Evolutionary conservation across 2,888 invertebrate genomes (phyloP), one percentile per base, ranked within the genome.

Genomic region (Pocota personata): DNA sequence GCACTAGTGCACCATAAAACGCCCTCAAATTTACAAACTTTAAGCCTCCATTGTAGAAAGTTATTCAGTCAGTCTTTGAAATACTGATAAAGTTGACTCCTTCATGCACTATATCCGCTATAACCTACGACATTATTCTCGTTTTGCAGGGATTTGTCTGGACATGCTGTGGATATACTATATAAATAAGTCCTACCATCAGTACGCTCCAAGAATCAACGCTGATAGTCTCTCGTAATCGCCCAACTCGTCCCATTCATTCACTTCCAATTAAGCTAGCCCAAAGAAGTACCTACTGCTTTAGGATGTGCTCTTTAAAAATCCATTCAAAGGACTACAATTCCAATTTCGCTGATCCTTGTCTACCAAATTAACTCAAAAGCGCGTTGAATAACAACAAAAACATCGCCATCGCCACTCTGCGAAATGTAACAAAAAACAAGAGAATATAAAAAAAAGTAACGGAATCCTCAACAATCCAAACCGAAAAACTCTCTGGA

Each of bases 341-440:
- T 64, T 84, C 75, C 67, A 62, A 79, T 79, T 84, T 75, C 27
- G 73, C 32, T 66, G 58, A 75, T 76, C 75, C 75, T 80, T 76
- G 69, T 84, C 84, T 75, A 48, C 55, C 40, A 79, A 84, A 79
- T 79, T 64, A 79, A 79, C 75, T 80, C 60, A 62, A 69, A 66
- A 75, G 73, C 78, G 57, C 52, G 60, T 67, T 62, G 55, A 62
- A 73, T 67, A 77, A 67, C 66, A 55, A 73, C 35, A 57, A 76
- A 79, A 69, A 37, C 46, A 46, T 55, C 12, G 57, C 27, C 46
- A 46, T 55, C 12, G 57, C 27, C 16, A 58, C 55, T 32, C 52
- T 16, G 35, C 40, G 32, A 57, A 64, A 48, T 8, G 16, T n/a
- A 57, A 64, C 32, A 60, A 57, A 76, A 58, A 24, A 50, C 35